Evolutionary conservation across 2,113 vertebrate genomes (phyloP).

Genomic region (Globicephala melas): DNA sequence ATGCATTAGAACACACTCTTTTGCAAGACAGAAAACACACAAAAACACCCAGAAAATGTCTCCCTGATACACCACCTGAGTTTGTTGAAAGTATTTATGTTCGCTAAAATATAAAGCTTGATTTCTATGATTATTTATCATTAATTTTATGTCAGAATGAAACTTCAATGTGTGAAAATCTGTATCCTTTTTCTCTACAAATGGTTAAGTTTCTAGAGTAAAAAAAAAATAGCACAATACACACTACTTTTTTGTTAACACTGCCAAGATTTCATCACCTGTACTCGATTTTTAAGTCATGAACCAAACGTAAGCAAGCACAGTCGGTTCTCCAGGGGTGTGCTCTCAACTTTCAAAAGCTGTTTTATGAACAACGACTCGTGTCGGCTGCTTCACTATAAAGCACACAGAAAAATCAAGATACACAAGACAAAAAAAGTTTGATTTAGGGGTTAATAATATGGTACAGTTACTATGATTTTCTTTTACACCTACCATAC

Average conservation of each 20-base stretch:
- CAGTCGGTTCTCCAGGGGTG: constrained; percentile 99
- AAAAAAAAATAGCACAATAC: constrained; percentile 98
- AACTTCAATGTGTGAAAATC: constrained; percentile 88
- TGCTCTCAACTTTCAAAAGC: constrained; percentile 99
- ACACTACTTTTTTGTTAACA: constrained; percentile 95
- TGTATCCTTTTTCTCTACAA: constrained; percentile 90
- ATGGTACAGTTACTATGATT: constrained; percentile 96
- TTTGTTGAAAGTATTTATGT: constrained; percentile 89
- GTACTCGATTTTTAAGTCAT: constrained; percentile 99
- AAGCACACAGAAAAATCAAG: constrained; percentile 99
- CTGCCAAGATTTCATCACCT: constrained; percentile 99
- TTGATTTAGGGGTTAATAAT: constrained; percentile 98
- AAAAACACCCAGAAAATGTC: constrained; percentile 91
- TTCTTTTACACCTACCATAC: constrained; percentile 94
- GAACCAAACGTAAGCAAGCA: constrained; percentile 99
- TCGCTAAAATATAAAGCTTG: constrained; percentile 89
- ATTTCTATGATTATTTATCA: constrained; percentile 90
- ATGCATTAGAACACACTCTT: constrained; percentile 83
- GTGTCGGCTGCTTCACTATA: constrained; percentile 99
- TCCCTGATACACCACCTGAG: constrained; percentile 90
- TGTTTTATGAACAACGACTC: constrained; percentile 99
- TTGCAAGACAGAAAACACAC: constrained; percentile 87
- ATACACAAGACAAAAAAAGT: constrained; percentile 99
- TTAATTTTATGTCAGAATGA: constrained; percentile 88
- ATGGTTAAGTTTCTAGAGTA: constrained; percentile 92